phyloP scores from a whole-genome alignment of 64 coral and sea anemone genomes.

The Montipora capricornis region DNA sequence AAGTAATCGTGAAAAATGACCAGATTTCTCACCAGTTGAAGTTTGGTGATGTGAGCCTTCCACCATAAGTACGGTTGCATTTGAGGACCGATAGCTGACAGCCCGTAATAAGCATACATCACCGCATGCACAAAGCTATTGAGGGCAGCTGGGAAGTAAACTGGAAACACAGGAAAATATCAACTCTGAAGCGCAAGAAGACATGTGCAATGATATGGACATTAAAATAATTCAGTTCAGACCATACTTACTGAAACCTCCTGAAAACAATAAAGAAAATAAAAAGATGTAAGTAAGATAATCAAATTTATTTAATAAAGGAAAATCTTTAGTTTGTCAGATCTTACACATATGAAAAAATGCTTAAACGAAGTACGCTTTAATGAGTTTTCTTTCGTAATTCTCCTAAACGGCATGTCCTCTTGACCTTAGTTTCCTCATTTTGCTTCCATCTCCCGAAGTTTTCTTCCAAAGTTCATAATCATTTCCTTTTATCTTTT shows the following conservation, averaged over 20 bases:
- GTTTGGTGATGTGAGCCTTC: conserved; percentile 89
- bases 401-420: too few species aligned
- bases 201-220: background rate
- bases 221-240: background rate
- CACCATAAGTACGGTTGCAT: conserved; percentile 92
- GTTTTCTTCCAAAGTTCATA: too few species aligned
- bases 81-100: conserved; percentile 88
- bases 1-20: background rate
- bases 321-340: background rate
- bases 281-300: background rate
- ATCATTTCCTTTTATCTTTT: too few species aligned
- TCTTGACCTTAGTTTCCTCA: too few species aligned
- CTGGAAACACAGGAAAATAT: conserved; percentile 35
- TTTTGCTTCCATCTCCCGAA: too few species aligned
- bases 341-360: background rate
- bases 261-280: conserved; percentile 58
- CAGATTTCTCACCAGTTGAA: conserved; percentile 84
- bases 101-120: conserved; percentile 95
- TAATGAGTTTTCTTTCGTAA: too few species aligned
- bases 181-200: background rate
- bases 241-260: conserved; percentile 83
- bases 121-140: conserved; percentile 97
- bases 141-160: conserved; percentile 86
- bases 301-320: background rate
- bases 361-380: too few species aligned